These are phyloP conservation scores for Pseudorhiza aurosa DNA, from an alignment of 30 jellyfish, hydroid and myxozoan species.

Conservation along the genomic window DNA sequence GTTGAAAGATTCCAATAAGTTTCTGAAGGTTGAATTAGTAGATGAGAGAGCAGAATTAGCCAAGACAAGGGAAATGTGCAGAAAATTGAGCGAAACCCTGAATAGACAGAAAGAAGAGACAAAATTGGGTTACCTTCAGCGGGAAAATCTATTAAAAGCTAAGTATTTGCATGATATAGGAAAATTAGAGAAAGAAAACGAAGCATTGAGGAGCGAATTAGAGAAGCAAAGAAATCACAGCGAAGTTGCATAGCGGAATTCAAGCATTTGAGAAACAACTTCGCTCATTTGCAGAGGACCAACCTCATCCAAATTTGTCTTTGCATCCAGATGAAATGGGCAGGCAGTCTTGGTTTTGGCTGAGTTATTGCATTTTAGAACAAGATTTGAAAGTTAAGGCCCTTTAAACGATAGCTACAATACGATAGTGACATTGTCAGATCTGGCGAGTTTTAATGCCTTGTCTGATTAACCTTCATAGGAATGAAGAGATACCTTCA, in stretches of 20 bases:
- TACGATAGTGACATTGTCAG: no score
- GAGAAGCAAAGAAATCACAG: constrained; percentile 31
- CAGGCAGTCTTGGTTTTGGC: no score
- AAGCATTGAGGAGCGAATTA: constrained; percentile 7
- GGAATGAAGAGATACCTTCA: no score
- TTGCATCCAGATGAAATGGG: no score
- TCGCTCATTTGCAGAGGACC: constrained; percentile 22
- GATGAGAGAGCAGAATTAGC: constrained; percentile 20
- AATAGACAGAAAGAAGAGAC: neutral
- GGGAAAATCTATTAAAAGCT: constrained; percentile 9
- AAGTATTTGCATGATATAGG: constrained; percentile 11
- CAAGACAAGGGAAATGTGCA: constrained; percentile 6
- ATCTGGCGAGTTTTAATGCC: no score
- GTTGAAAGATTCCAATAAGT: constrained; percentile 10
- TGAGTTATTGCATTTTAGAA: no score
- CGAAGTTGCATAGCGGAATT: constrained; percentile 22
- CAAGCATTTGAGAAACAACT: constrained; percentile 53
- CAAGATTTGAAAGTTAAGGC: no score
- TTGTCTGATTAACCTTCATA: no score
- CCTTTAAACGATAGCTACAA: no score
- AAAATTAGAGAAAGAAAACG: constrained; percentile 28
- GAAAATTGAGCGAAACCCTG: neutral
- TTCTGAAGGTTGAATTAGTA: constrained; percentile 34
- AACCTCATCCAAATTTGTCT: no score
- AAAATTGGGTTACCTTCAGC: constrained; percentile 8